Conservation (phyloP, 2,797 vertebrate genomes). For the Merluccius polli region DNA sequence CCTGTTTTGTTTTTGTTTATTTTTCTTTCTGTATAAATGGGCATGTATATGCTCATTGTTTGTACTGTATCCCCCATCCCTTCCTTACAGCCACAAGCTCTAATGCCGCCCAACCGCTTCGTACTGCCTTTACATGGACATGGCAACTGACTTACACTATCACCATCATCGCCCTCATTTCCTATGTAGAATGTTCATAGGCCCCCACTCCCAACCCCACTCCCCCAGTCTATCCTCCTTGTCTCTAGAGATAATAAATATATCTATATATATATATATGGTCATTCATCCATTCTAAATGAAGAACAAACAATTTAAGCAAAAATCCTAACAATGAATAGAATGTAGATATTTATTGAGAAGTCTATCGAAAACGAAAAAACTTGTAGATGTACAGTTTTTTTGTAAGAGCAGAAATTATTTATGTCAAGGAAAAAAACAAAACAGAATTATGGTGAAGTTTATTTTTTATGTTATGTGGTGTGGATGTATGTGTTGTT, state of each 20-base stretch:
- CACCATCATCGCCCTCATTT: slow-evolving; percentile 92
- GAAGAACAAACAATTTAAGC: slow-evolving; percentile 75
- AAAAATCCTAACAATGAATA: slow-evolving; percentile 76
- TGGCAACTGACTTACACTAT: slow-evolving; percentile 99
- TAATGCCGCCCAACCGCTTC: slow-evolving; percentile 99
- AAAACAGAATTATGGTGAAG: slow-evolving; percentile 83
- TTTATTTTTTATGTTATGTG: slow-evolving; percentile 99
- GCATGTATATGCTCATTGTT: slow-evolving; percentile 99
- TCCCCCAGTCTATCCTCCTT: slow-evolving; percentile 66
- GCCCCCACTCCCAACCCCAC: slow-evolving; percentile 64
- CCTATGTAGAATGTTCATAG: slow-evolving; percentile 96
- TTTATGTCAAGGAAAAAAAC: slow-evolving; percentile 69
- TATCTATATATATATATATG: slow-evolving; percentile 67
- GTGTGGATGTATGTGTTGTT: slow-evolving; percentile 99
- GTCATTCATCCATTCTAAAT: slow-evolving; percentile 86
- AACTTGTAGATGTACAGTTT: slow-evolving; percentile 77
- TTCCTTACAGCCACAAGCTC: slow-evolving; percentile 99
- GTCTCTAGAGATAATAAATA: slow-evolving; percentile 84
- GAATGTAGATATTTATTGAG: slow-evolving; percentile 81
- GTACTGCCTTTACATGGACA: slow-evolving; percentile 99
- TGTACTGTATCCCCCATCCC: slow-evolving; percentile 98
- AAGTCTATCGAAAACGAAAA: slow-evolving; percentile 69
- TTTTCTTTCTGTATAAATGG: slow-evolving; percentile 84
- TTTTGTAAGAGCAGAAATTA: slow-evolving; percentile 68
- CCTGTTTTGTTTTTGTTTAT: slow-evolving; percentile 82